A percentile compares a stretch with the other conserved stretches of the same genome.
Conservation (phyloP, 2,888 invertebrate genomes). For the Phlogophora meticulosa region DNA sequence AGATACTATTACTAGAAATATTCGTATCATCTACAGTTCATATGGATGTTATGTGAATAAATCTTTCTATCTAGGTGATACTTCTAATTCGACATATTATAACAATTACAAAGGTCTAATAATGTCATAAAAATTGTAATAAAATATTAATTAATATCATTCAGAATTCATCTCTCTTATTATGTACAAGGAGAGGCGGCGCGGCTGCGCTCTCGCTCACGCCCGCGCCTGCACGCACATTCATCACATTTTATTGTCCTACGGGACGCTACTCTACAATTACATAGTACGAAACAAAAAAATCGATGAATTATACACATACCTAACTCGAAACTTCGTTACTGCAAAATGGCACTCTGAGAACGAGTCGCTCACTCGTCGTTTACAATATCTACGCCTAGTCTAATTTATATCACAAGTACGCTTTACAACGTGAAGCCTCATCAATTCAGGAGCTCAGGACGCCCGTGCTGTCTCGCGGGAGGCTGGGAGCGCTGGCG, state of each 20-base stretch:
- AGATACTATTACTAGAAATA: constrained; percentile 67
- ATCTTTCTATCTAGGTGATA: constrained; percentile 79
- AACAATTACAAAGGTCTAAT: constrained; percentile 80
- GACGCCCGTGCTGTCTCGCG: constrained; percentile 53
- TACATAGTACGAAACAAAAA: constrained; percentile 75
- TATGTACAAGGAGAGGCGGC: constrained; percentile 65
- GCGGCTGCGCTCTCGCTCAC: constrained; percentile 49
- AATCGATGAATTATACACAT: constrained; percentile 76
- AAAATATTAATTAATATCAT: constrained; percentile 87
- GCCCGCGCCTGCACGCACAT: constrained; percentile 62
- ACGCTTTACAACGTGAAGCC: constrained; percentile 86
- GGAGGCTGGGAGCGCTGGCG: constrained; percentile 52
- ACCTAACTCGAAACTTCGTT: constrained; percentile 79
- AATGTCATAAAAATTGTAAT: constrained; percentile 84
- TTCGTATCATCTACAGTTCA: constrained; percentile 77
- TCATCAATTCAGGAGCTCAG: constrained; percentile 75
- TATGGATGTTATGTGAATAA: constrained; percentile 76
- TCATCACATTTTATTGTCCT: constrained; percentile 81
- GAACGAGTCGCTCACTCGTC: constrained; percentile 84
- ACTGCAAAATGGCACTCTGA: constrained; percentile 87
- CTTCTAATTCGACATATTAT: constrained; percentile 77
- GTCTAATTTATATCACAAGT: constrained; percentile 89
- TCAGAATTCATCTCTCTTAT: constrained; percentile 85
- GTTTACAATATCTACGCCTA: constrained; percentile 81
- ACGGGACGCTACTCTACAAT: constrained; percentile 78